Evolutionary conservation across 2,113 vertebrate genomes (phyloP).

Genomic region (Amblyornis subalaris): DNA sequence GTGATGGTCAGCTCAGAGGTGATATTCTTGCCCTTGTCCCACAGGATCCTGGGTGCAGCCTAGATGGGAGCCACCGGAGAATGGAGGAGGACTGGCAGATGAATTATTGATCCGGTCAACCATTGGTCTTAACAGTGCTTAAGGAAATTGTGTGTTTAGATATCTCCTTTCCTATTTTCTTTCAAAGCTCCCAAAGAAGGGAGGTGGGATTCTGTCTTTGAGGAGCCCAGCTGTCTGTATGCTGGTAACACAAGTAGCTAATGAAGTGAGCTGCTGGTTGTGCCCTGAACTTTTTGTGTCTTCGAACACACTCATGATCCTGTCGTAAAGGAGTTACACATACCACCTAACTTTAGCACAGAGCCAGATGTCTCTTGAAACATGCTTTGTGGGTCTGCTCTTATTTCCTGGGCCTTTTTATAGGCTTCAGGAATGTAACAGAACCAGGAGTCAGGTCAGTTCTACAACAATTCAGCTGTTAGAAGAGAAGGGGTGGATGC

Average conservation of each 20-base stretch:
- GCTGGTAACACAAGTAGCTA: not conserved
- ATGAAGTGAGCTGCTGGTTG: not conserved
- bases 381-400: not conserved
- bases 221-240: not conserved
- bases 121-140: not conserved
- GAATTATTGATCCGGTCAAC: not conserved
- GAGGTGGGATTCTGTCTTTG: not conserved
- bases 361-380: not conserved
- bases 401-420: not conserved
- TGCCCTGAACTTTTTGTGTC: not conserved
- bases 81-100: not conserved
- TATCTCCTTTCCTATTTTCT: not conserved
- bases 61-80: not conserved
- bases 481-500: not conserved
- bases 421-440: not conserved
- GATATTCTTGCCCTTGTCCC: not conserved
- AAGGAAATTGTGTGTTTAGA: not conserved
- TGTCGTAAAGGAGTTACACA: not conserved
- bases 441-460: not conserved
- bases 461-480: not conserved
- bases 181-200: not conserved
- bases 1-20: accelerated
- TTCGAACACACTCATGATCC: not conserved
- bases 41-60: not conserved
- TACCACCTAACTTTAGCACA: not conserved